Percentiles rank a stretch among this genome's conserved stretches.
Conservation (phyloP, 1,140 invertebrate genomes). For the Andrena cerasifolii region DNA sequence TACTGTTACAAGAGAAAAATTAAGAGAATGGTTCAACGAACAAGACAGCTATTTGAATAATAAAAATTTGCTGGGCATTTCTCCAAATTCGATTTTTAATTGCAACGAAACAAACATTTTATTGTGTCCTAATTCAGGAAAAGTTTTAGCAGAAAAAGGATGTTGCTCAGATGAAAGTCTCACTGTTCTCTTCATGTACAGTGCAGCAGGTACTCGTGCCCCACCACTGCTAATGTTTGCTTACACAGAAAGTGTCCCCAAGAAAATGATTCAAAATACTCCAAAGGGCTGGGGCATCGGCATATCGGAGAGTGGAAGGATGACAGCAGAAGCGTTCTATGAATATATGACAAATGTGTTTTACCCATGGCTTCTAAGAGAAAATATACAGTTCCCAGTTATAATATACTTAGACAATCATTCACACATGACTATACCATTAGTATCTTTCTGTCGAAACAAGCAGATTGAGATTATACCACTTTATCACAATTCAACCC, state of each 20-base stretch:
- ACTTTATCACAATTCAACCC: too few species aligned
- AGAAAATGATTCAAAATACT: slow-evolving; percentile 48
- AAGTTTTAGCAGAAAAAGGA: slow-evolving; percentile 68
- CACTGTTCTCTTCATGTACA: slow-evolving; percentile 69
- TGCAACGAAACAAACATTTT: slow-evolving; percentile 66
- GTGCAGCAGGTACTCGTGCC: slow-evolving; percentile 65
- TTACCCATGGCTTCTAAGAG: slow-evolving; percentile 62
- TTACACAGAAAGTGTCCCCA: slow-evolving; percentile 69
- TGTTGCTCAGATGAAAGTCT: slow-evolving; percentile 71
- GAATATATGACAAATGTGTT: slow-evolving; percentile 78
- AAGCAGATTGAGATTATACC: too few species aligned
- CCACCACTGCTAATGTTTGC: slow-evolving; percentile 74
- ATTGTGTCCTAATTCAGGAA: slow-evolving; percentile 63
- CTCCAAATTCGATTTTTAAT: slow-evolving; percentile 60
- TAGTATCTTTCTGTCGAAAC: too few species aligned
- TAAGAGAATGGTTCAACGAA: slow-evolving; percentile 66
- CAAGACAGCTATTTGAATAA: slow-evolving; percentile 50
- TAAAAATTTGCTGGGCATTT: slow-evolving; percentile 45
- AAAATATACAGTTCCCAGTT: slow-evolving; percentile 67
- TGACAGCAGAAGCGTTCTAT: slow-evolving; percentile 76
- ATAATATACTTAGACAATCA: too few species aligned
- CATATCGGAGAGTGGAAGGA: slow-evolving; percentile 76
- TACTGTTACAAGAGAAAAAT: slow-evolving; percentile 40
- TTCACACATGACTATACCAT: too few species aligned
- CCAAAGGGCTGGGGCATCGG: slow-evolving; percentile 73